Evolutionary conservation across 1,140 invertebrate species (phyloP).

Genomic region (Colletes latitarsis): DNA sequence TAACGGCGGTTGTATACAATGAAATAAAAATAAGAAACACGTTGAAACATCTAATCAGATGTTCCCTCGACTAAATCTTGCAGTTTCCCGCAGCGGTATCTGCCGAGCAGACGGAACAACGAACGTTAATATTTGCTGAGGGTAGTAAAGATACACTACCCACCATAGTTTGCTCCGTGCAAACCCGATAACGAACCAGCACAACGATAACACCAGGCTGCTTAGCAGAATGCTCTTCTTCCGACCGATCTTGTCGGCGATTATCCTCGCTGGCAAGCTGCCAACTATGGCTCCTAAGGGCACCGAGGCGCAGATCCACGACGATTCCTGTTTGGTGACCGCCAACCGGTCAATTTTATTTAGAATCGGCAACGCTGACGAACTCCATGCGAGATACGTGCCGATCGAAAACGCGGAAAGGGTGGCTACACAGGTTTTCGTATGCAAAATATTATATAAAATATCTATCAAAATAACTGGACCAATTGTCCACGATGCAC

Average conservation of each 20-base stretch:
- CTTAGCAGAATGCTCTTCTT: slow-evolving; percentile 83
- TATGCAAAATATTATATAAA: not conserved
- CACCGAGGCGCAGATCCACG: slow-evolving; percentile 82
- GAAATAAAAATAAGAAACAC: no score
- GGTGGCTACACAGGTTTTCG: slow-evolving; percentile 76
- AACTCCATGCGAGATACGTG: slow-evolving; percentile 82
- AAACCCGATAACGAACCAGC: slow-evolving; percentile 84
- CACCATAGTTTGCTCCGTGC: slow-evolving; percentile 44
- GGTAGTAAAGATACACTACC: not conserved
- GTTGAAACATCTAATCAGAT: no score
- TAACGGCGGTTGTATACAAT: no score
- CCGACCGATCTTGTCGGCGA: slow-evolving; percentile 85
- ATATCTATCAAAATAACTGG: no score
- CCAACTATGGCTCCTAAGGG: slow-evolving; percentile 82
- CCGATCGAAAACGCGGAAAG: slow-evolving; percentile 82
- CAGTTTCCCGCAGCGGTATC: no score
- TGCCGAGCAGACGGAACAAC: not conserved
- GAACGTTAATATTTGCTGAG: slow-evolving; percentile 1
- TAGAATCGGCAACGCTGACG: slow-evolving; percentile 80
- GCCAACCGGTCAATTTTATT: slow-evolving; percentile 36
- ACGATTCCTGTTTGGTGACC: slow-evolving; percentile 73
- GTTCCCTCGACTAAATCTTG: no score
- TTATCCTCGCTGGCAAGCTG: slow-evolving; percentile 82
- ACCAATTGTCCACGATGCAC: no score
- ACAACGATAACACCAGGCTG: slow-evolving; percentile 82